Conservation (phyloP, 2,797 vertebrate genomes). For the Notamacropus eugenii region DNA sequence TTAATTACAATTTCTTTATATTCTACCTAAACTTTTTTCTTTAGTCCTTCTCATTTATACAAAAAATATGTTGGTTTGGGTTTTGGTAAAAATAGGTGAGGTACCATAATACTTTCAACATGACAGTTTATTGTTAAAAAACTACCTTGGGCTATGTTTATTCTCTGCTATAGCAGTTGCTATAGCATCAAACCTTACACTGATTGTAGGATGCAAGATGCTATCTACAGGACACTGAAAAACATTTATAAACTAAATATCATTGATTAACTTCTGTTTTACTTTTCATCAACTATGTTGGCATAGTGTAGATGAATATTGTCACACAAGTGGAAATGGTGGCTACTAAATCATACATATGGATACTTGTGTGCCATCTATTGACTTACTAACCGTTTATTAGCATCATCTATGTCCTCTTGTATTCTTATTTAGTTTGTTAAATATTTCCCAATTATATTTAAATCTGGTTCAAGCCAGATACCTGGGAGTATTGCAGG, state of each 20-base stretch:
- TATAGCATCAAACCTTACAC: neutral
- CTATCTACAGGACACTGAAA: neutral
- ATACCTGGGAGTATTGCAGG: neutral
- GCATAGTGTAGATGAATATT: neutral
- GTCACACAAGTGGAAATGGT: neutral
- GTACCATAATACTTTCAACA: neutral
- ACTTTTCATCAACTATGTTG: neutral
- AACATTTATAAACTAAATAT: neutral
- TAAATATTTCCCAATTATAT: neutral
- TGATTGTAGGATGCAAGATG: neutral
- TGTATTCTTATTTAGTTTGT: neutral
- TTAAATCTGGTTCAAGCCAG: neutral
- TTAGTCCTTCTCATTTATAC: neutral
- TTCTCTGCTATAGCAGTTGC: neutral
- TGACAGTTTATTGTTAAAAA: neutral
- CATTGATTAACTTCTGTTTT: neutral
- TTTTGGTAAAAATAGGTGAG: neutral
- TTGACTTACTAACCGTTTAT: neutral
- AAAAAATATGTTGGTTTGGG: neutral
- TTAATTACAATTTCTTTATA: neutral
- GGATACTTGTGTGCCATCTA: neutral
- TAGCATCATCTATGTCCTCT: neutral
- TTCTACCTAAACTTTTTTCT: neutral
- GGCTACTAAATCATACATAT: neutral
- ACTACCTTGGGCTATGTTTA: neutral